Conservation (phyloP, 2,797 vertebrate genomes). For the Notolabrus celidotus region DNA sequence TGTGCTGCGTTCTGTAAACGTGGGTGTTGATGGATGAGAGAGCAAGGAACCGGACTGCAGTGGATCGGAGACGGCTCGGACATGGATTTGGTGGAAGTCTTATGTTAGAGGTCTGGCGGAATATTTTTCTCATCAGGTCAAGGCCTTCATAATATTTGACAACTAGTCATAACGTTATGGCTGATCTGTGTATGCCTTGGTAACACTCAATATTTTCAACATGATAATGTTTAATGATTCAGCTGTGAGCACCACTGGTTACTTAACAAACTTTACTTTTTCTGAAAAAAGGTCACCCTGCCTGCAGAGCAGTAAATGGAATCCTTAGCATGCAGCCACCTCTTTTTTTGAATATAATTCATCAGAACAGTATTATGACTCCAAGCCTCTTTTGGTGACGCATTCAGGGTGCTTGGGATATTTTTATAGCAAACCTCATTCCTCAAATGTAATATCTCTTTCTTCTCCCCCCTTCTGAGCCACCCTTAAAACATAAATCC, state of each 20-base stretch:
- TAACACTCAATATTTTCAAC: conserved; percentile 17
- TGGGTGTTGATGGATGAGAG: too few species aligned
- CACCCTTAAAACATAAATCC: conserved; percentile 79
- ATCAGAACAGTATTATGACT: conserved; percentile 38
- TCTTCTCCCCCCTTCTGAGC: conserved; percentile 68
- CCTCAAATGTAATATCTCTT: conserved; percentile 71
- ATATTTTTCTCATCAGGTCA: too few species aligned
- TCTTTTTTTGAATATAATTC: conserved; percentile 43
- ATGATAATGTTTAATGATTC: conserved; percentile 2
- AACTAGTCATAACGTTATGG: too few species aligned
- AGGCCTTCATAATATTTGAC: too few species aligned
- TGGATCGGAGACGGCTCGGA: too few species aligned
- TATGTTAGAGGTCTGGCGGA: too few species aligned
- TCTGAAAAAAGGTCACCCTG: neutral
- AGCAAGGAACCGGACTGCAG: too few species aligned
- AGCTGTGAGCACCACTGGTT: neutral
- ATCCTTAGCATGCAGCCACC: conserved; percentile 32
- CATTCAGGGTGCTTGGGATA: conserved; percentile 42
- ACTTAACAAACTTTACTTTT: conserved; percentile 6
- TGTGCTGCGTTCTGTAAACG: too few species aligned
- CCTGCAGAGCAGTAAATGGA: conserved; percentile 16
- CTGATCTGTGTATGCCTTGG: neutral
- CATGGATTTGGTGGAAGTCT: too few species aligned
- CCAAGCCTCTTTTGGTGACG: conserved; percentile 53
- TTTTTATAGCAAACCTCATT: conserved; percentile 64